A percentile compares a stretch with the other conserved stretches of the same genome.
phyloP scores from a whole-genome alignment of 2,113 vertebrate genomes.

The Dicrurus megarhynchus region DNA sequence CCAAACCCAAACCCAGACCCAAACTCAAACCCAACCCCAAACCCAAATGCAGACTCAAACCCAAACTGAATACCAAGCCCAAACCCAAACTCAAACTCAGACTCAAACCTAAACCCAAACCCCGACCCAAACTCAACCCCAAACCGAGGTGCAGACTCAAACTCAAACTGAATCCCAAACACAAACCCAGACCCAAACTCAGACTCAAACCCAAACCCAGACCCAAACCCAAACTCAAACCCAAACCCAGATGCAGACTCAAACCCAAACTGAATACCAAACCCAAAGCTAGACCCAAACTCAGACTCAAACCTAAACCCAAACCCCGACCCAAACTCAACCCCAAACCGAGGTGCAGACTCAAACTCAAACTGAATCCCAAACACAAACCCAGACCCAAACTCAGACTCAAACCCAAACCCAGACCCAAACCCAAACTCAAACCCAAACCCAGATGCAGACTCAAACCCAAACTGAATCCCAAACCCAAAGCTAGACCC shows the following conservation, averaged over 20 bases:
- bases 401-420: fast-evolving
- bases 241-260: fast-evolving
- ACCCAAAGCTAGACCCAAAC: fast-evolving
- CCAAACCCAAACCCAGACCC: fast-evolving
- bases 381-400: fast-evolving
- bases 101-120: fast-evolving
- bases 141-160: fast-evolving
- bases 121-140: fast-evolving
- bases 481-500: fast-evolving
- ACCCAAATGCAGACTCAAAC: background rate
- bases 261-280: background rate
- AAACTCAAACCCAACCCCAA: background rate
- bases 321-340: fast-evolving
- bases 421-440: fast-evolving
- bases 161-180: no score
- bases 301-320: fast-evolving
- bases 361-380: no score
- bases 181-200: background rate
- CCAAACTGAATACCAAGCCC: background rate
- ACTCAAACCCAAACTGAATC: fast-evolving
- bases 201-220: background rate
- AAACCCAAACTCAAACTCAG: fast-evolving
- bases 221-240: background rate
- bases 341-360: no score
- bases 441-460: no score